Conservation (phyloP, 1,140 invertebrate genomes). For the Temnothorax longispinosus region DNA sequence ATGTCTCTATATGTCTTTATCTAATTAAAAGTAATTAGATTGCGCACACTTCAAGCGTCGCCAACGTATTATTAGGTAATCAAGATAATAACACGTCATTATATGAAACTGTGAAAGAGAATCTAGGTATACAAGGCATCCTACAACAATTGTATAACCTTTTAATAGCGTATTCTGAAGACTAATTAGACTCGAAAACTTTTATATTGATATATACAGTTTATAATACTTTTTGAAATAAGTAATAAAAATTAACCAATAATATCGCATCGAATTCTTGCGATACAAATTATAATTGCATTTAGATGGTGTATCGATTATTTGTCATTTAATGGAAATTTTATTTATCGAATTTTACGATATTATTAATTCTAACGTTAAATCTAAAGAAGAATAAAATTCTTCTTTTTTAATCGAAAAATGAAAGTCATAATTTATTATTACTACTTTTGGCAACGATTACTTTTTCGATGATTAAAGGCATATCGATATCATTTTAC, state of each 20-base stretch:
- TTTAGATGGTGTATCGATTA: too few relatives aligned
- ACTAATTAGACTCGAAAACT: background rate
- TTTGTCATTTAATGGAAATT: too few relatives aligned
- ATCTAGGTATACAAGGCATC: background rate
- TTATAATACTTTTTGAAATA: too few relatives aligned
- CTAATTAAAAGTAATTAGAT: conserved; percentile 38
- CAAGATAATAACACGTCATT: conserved; percentile 29
- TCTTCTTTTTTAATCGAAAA: too few relatives aligned
- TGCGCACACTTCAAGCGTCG: conserved; percentile 15
- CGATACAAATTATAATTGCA: too few relatives aligned
- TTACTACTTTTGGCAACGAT: too few relatives aligned
- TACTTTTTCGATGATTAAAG: too few relatives aligned
- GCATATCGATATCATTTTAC: too few relatives aligned
- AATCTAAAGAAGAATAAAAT: too few relatives aligned
- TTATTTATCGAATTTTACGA: too few relatives aligned
- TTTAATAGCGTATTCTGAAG: background rate
- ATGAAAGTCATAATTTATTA: too few relatives aligned
- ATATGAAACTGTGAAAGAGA: conserved; percentile 9
- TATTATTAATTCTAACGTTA: too few relatives aligned
- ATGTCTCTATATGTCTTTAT: background rate
- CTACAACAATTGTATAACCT: background rate
- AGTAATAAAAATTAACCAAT: background rate
- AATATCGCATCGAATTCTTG: background rate
- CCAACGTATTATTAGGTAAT: background rate
- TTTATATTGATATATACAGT: background rate